phyloP scores from a whole-genome alignment of 2,113 vertebrate species.

The Brachypteracias leptosomus region DNA sequence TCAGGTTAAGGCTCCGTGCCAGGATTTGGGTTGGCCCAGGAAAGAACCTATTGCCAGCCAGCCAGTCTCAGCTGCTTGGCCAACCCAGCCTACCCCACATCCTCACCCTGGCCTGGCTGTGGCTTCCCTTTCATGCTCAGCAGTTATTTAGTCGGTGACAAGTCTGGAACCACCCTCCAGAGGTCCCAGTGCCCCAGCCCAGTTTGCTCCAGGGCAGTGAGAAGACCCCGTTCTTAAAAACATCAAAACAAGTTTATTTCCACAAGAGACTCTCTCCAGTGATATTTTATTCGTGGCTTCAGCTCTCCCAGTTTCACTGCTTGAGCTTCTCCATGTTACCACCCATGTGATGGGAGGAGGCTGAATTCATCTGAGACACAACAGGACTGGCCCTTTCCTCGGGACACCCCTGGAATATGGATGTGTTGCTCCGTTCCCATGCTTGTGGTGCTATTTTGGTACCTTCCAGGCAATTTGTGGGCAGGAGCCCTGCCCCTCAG shows the following conservation, averaged over 20 bases:
- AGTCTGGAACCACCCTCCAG: background rate
- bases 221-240: background rate
- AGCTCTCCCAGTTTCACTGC: background rate
- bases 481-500: slow-evolving; percentile 11
- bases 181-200: background rate
- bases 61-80: background rate
- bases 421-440: background rate
- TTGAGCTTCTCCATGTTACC: background rate
- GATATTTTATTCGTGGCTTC: slow-evolving; percentile 19
- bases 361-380: accelerated
- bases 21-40: background rate
- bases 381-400: background rate
- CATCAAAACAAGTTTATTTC: slow-evolving; percentile 9
- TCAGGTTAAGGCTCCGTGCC: accelerated
- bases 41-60: background rate
- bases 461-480: background rate
- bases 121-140: background rate
- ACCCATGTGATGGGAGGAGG: background rate
- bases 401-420: background rate
- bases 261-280: background rate
- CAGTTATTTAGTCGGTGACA: background rate
- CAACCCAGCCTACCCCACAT: background rate
- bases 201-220: background rate
- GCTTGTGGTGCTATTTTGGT: background rate
- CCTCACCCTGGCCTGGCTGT: background rate